A percentile compares a stretch with the other conserved stretches of the same genome.
These are phyloP conservation scores for Puffinus mauretanicus DNA, from an alignment of 2,113 vertebrate species.

Conservation along the genomic window DNA sequence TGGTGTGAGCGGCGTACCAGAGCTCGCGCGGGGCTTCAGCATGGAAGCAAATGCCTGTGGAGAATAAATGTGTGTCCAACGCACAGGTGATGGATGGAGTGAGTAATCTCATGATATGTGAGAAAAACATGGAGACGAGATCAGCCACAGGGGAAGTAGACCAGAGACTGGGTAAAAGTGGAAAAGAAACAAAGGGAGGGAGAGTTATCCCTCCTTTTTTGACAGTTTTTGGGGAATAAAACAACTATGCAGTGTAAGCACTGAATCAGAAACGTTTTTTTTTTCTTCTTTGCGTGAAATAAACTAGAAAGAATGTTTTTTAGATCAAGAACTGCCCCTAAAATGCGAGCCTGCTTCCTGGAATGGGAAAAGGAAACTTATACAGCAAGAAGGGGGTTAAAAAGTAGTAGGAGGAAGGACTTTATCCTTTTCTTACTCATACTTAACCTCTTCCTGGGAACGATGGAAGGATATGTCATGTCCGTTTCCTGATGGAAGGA, in stretches of 20 bases:
- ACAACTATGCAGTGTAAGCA: neutral
- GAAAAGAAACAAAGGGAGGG: neutral
- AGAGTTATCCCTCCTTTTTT: neutral
- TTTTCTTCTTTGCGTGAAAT: neutral
- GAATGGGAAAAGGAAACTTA: neutral
- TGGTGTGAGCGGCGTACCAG: neutral
- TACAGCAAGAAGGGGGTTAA: neutral
- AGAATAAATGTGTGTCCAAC: neutral
- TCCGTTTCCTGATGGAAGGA: neutral
- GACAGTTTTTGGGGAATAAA: neutral
- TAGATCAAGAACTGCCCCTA: neutral
- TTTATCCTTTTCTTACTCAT: neutral
- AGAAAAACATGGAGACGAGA: neutral
- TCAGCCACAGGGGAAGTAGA: neutral
- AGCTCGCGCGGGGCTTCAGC: neutral
- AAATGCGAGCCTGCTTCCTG: neutral
- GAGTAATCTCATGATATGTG: neutral
- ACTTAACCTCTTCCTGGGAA: neutral
- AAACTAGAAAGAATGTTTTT: neutral
- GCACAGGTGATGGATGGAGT: neutral
- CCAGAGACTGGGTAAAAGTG: neutral
- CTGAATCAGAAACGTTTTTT: neutral
- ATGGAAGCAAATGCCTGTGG: neutral
- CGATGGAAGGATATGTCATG: neutral
- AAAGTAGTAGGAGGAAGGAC: neutral